Conservation (phyloP, 35 echinoderm and acorn worm genomes). For the Acanthaster planci region DNA sequence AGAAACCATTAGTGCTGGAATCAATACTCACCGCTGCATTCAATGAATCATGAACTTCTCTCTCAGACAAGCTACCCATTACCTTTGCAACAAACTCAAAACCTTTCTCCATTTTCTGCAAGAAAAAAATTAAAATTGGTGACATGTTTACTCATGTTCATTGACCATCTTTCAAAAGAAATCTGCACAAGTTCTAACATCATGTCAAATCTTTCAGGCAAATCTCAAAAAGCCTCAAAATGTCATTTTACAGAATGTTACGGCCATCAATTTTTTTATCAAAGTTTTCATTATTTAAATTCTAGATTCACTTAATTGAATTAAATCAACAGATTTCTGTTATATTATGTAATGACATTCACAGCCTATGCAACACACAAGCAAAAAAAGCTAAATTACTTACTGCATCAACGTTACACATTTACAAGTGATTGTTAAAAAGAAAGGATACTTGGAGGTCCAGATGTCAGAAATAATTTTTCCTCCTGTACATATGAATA, state of each 20-base stretch:
- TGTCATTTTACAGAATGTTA: neutral
- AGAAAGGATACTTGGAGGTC: no score
- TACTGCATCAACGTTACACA: no score
- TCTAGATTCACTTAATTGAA: neutral
- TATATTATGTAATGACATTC: no score
- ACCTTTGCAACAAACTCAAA: conserved; percentile 60
- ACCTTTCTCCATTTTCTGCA: conserved; percentile 88
- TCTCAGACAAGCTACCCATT: conserved; percentile 59
- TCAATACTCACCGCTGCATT: conserved; percentile 66
- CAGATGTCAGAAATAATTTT: no score
- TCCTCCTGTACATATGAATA: no score
- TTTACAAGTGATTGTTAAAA: no score
- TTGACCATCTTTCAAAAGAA: neutral
- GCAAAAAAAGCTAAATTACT: no score
- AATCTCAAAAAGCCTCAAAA: neutral
- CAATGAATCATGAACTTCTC: conserved; percentile 91
- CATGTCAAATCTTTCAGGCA: neutral
- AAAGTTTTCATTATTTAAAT: neutral
- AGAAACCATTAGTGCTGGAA: no score
- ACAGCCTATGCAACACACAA: no score
- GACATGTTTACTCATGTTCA: neutral
- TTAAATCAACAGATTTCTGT: no score
- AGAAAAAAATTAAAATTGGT: conserved; percentile 22
- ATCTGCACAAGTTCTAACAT: neutral
- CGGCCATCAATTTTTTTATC: neutral